Conservation (phyloP, 2,113 vertebrate species). For the Gambusia holbrooki region DNA sequence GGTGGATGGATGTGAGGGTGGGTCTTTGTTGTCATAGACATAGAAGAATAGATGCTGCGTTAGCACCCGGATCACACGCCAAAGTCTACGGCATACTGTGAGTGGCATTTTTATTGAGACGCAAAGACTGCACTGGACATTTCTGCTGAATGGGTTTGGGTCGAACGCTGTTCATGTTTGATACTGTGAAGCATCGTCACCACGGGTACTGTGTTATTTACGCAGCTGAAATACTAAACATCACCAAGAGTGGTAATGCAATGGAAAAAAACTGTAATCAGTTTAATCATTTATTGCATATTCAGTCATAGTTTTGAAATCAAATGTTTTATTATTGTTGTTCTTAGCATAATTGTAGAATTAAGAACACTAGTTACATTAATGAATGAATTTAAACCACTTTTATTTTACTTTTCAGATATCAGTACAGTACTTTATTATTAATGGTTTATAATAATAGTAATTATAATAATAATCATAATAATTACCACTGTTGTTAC, state of each 20-base stretch:
- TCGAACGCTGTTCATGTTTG: neutral
- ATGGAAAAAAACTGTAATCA: neutral
- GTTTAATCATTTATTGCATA: too few species aligned
- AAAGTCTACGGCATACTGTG: neutral
- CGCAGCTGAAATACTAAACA: neutral
- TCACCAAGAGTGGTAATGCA: neutral
- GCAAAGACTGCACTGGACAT: neutral
- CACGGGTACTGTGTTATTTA: neutral
- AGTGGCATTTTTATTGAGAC: neutral
- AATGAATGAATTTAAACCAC: too few species aligned
- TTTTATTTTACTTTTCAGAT: too few species aligned
- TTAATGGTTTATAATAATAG: too few species aligned
- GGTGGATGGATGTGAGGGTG: slow-evolving; percentile 51
- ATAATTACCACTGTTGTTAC: too few species aligned
- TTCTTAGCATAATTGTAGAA: too few species aligned
- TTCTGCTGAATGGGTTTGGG: neutral
- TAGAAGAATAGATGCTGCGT: neutral
- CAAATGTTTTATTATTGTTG: too few species aligned
- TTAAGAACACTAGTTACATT: too few species aligned
- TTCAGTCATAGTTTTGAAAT: too few species aligned
- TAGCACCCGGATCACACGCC: neutral
- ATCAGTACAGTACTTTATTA: too few species aligned
- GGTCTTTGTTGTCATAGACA: slow-evolving; percentile 28
- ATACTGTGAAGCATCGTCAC: neutral
- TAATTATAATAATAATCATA: too few species aligned